These are phyloP conservation scores for Cecropterus lyciades DNA, from an alignment of 1,140 invertebrate genomes.

Conservation along the genomic window DNA sequence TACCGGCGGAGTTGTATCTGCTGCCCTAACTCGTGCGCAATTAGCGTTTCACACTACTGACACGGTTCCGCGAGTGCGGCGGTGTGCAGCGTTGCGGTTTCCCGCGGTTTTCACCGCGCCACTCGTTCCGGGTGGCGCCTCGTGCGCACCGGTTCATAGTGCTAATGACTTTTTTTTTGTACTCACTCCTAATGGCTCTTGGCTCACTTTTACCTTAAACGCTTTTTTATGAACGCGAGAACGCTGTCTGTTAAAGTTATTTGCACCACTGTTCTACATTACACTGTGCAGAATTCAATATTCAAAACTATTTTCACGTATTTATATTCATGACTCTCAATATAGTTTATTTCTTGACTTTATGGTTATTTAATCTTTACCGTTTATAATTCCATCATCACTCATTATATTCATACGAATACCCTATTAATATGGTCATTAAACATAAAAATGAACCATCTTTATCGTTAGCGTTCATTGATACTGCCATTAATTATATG, in stretches of 20 bases:
- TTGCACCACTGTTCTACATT: conserved; percentile 22
- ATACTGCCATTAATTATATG: conserved; percentile 13
- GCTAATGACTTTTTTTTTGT: conserved; percentile 66
- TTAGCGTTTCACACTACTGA: conserved; percentile 82
- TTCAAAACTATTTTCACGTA: background rate
- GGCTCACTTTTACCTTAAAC: conserved; percentile 54
- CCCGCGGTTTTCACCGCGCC: conserved; percentile 76
- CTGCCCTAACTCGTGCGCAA: conserved; percentile 63
- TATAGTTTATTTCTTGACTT: background rate
- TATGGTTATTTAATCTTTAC: background rate
- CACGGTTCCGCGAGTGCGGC: conserved; percentile 74
- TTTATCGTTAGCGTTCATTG: conserved; percentile 11
- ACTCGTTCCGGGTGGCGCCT: conserved; percentile 78
- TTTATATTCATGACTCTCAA: background rate
- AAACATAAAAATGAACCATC: conserved; percentile 7
- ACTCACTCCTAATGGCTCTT: conserved; percentile 42
- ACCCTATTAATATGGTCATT: background rate
- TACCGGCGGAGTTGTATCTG: conserved; percentile 30
- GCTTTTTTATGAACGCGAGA: conserved; percentile 23
- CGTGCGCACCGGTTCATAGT: conserved; percentile 65
- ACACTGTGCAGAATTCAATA: background rate
- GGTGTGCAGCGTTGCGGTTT: conserved; percentile 74
- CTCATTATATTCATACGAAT: background rate
- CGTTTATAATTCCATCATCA: conserved; percentile 2
- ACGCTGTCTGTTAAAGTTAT: conserved; percentile 24